Conservation (phyloP, 2,888 invertebrate species). For the Antheraea assamensis region DNA sequence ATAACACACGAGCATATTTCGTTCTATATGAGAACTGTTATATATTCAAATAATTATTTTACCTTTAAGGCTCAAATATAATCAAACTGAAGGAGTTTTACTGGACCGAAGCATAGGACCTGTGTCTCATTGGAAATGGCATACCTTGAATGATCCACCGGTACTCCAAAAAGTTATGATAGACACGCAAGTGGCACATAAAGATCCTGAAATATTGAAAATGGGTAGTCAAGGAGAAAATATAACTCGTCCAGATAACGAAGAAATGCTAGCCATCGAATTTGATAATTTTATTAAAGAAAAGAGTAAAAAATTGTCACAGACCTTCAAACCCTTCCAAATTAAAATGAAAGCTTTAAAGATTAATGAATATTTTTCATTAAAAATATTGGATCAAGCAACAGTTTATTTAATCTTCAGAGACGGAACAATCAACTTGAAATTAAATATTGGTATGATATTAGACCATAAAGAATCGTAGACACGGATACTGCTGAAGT, state of each 20-base stretch:
- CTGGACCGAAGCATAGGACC: constrained; percentile 69
- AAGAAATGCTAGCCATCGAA: constrained; percentile 74
- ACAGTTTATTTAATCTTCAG: constrained; percentile 65
- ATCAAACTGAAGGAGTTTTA: constrained; percentile 75
- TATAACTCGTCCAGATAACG: constrained; percentile 52
- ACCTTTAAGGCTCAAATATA: constrained; percentile 66
- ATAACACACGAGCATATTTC: background rate
- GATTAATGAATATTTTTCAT: constrained; percentile 72
- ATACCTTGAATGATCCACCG: constrained; percentile 72
- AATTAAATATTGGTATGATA: constrained; percentile 74
- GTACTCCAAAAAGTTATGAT: constrained; percentile 75
- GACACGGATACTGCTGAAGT: constrained; percentile 68
- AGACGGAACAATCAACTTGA: constrained; percentile 66
- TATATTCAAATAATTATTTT: constrained; percentile 12
- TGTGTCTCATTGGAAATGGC: constrained; percentile 75
- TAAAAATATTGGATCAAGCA: constrained; percentile 70
- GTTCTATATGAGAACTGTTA: background rate
- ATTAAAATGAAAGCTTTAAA: constrained; percentile 75
- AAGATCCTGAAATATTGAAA: constrained; percentile 64
- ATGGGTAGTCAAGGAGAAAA: constrained; percentile 45
- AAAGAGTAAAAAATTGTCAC: constrained; percentile 64
- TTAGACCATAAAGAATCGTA: constrained; percentile 77
- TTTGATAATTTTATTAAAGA: constrained; percentile 74
- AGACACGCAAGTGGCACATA: constrained; percentile 66
- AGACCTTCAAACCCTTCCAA: constrained; percentile 71